These are phyloP conservation scores for Meandrina meandrites DNA, from an alignment of 92 coral and sea anemone genomes.

Conservation along the genomic window DNA sequence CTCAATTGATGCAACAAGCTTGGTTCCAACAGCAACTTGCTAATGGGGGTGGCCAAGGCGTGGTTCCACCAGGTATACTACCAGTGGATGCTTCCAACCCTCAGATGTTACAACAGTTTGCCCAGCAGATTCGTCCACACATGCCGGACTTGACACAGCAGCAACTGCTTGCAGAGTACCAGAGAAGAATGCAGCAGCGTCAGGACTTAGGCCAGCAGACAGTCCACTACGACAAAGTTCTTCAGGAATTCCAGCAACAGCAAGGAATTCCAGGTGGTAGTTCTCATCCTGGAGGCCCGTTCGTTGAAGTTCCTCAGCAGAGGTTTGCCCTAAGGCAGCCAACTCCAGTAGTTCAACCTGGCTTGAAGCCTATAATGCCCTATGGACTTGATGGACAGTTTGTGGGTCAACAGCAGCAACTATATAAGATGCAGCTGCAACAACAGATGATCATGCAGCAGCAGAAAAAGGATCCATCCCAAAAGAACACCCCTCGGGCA, in stretches of 20 bases:
- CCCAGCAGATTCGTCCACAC: conserved; percentile 78
- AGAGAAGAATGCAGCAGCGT: conserved; percentile 85
- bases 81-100: conserved; percentile 78
- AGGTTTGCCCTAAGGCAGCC: conserved; percentile 87
- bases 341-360: conserved; percentile 63
- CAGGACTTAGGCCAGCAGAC: conserved; percentile 88
- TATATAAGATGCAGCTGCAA: conserved; percentile 78
- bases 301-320: conserved; percentile 84
- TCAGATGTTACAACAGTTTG: conserved; percentile 72
- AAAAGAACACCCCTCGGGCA: conserved; percentile 48
- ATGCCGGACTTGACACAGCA: conserved; percentile 90
- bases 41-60: conserved; percentile 55
- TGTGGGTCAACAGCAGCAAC: conserved; percentile 77
- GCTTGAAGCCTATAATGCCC: conserved; percentile 58
- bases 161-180: conserved; percentile 88
- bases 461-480: conserved; percentile 68
- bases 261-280: conserved; percentile 61
- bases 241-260: conserved; percentile 87
- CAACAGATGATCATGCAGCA: conserved; percentile 85
- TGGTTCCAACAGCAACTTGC: conserved; percentile 83
- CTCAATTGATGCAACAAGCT: conserved; percentile 77
- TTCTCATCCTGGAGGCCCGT: conserved; percentile 55
- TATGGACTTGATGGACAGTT: conserved; percentile 85
- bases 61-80: conserved; percentile 65
- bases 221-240: conserved; percentile 78